Percentiles rank a stretch among this genome's conserved stretches.
Conservation (phyloP, 2,113 vertebrate genomes). For the Apus apus region DNA sequence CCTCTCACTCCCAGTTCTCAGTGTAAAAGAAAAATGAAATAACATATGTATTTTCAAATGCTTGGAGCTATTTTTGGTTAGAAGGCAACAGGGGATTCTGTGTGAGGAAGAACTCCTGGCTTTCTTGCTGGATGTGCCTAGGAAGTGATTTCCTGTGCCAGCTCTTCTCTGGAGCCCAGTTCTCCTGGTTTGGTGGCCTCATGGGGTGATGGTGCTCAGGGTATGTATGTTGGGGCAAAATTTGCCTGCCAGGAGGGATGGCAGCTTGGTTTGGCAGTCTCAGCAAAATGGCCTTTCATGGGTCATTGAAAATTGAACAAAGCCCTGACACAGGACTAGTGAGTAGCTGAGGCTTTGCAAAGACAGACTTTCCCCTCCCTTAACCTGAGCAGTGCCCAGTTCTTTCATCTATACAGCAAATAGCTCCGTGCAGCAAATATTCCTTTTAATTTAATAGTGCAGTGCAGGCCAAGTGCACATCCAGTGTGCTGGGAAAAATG, state of each 20-base stretch:
- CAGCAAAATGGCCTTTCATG: background rate
- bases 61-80: background rate
- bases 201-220: background rate
- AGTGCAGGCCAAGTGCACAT: no score
- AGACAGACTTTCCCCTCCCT: background rate
- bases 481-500: rapidly evolving
- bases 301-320: background rate
- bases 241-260: background rate
- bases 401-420: rapidly evolving
- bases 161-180: background rate
- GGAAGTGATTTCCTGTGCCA: background rate
- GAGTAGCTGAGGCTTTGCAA: background rate
- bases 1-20: background rate
- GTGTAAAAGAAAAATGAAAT: background rate
- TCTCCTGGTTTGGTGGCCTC: rapidly evolving
- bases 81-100: background rate
- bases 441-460: background rate
- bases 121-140: background rate
- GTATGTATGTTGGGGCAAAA: background rate
- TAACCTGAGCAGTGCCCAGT: background rate
- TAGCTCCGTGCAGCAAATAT: background rate
- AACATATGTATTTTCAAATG: background rate
- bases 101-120: background rate
- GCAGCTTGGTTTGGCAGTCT: background rate
- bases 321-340: rapidly evolving